Percentiles rank a stretch among this genome's conserved stretches.
phyloP scores from a whole-genome alignment of 2,797 vertebrate species.

The Perdix hodgsoniae region DNA sequence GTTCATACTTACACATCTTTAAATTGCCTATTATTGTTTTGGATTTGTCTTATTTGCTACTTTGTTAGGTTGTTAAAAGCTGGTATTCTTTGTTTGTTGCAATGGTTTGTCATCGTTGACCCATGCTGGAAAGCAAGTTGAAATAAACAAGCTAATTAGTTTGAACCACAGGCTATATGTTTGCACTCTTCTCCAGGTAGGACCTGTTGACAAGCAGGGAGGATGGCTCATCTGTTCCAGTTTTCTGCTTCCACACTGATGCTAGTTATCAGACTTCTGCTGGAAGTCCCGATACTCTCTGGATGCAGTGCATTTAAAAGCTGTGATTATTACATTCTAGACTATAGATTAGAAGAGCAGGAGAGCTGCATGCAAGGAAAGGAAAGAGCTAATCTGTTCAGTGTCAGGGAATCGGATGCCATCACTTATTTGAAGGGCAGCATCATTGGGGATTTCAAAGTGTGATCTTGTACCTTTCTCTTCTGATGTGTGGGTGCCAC shows the following conservation, averaged over 20 bases:
- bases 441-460: background rate
- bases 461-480: background rate
- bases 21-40: background rate
- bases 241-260: conserved; percentile 5
- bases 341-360: background rate
- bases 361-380: background rate
- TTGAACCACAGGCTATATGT: conserved; percentile 27
- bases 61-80: conserved; percentile 38
- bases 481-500: background rate
- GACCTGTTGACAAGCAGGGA: conserved; percentile 45
- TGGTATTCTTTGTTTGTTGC: conserved; percentile 18
- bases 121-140: background rate
- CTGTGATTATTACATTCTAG: conserved; percentile 24
- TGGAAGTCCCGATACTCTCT: conserved; percentile 8
- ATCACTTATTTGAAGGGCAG: background rate
- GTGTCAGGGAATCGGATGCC: background rate
- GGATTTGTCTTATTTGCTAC: background rate
- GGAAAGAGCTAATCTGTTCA: background rate
- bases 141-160: conserved; percentile 61
- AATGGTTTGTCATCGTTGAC: conserved; percentile 28
- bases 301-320: background rate
- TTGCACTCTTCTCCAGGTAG: conserved; percentile 22
- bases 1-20: background rate
- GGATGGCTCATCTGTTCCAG: conserved; percentile 49
- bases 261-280: background rate